Percentiles rank a stretch among this genome's conserved stretches.
These are phyloP conservation scores for Paramisgurnus dabryanus DNA, from an alignment of 2,113 vertebrate species.

Conservation along the genomic window DNA sequence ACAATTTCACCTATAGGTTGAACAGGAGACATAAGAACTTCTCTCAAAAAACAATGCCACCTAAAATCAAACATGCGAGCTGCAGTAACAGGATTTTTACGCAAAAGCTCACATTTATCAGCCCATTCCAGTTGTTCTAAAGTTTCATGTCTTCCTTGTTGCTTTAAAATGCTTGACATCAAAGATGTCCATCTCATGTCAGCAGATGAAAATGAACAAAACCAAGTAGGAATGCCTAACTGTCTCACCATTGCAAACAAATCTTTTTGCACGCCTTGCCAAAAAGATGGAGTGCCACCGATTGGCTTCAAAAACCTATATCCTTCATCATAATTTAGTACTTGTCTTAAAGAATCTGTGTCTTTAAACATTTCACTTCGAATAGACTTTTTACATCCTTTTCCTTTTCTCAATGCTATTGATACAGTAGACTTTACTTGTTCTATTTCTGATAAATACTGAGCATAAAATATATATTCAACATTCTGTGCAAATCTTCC, in stretches of 20 bases:
- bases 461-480: neutral
- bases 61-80: slow-evolving; percentile 6
- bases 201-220: slow-evolving; percentile 36
- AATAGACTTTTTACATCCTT: neutral
- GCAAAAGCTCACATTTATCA: neutral
- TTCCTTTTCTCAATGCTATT: neutral
- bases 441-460: neutral
- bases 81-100: neutral
- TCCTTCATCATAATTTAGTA: slow-evolving; percentile 33
- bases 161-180: slow-evolving; percentile 8
- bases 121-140: neutral
- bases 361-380: neutral
- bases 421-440: neutral
- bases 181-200: slow-evolving; percentile 40
- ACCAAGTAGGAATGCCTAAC: slow-evolving; percentile 27
- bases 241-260: slow-evolving; percentile 41
- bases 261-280: slow-evolving; percentile 44
- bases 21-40: neutral
- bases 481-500: too few species aligned
- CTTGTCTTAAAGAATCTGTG: neutral
- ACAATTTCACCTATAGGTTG: neutral
- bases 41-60: slow-evolving; percentile 2
- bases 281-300: slow-evolving; percentile 7
- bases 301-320: slow-evolving; percentile 46
- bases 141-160: slow-evolving; percentile 3